Evolutionary conservation across 2,888 invertebrate genomes (phyloP), one percentile per base, ranked within the genome.

Genomic region (Hirtodrosophila cameraria): DNA sequence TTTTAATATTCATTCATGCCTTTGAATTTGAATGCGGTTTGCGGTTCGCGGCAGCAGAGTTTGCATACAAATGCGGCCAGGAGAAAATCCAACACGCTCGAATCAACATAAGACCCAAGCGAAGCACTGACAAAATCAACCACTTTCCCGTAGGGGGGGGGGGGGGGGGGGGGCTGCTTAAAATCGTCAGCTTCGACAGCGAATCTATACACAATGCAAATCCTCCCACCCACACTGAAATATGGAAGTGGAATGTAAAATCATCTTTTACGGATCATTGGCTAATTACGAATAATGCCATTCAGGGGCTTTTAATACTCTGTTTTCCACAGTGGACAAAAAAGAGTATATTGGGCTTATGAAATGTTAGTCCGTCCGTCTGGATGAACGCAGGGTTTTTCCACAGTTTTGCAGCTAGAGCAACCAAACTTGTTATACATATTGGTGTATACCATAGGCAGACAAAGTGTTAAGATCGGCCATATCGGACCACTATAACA

Each of bases 201-300:
- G n/a, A n/a, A n/a, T n/a, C 54, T 54, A 61, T 45, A 50, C 43
- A 59, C 70, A 70, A 83, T 87, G 87, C 87, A 83, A 83, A 83
- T 83, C 83, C 87, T 76, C 82, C 78, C 75, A 70, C 86, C 65
- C 82, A 78, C 75, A 70, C 86, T 63, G 75, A 72, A 64, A 52
- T 60, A 66, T 57, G 52, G 36, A 74, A 57, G n/a, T 54, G 57
- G 70, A 65, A 66, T 71, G 64, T 57, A 68, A 89, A 89, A 88
- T 87, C 89, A 89, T 88, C 89, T 88, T 89, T 89, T 60, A 76
- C 78, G 87, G 82, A 81, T 89, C 87, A 88, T 82, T 89, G 88
- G 72, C 74, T 88, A 86, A 88, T 88, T 86, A 79, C 68, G 78
- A 79, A 75, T 81, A 86, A 89, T 88, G 86, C 88, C 88, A 79